These are phyloP conservation scores for Manis crassicaudata DNA, from an alignment of 2,797 vertebrate species.

Conservation along the genomic window DNA sequence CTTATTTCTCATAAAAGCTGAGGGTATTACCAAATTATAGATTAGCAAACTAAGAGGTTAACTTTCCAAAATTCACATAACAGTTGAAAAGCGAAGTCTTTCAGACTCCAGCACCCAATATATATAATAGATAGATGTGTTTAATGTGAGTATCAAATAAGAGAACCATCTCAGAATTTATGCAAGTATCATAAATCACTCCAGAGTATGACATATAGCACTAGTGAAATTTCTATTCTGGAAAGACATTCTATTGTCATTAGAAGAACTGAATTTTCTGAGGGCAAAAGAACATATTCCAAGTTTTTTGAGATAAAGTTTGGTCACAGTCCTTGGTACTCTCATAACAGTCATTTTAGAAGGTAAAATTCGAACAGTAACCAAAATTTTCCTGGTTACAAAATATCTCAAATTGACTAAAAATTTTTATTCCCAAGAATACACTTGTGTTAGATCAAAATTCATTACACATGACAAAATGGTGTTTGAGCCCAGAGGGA, in stretches of 20 bases:
- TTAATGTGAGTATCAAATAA: neutral
- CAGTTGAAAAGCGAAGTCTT: neutral
- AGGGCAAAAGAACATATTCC: neutral
- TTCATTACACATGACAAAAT: neutral
- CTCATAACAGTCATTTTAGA: neutral
- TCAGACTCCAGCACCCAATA: neutral
- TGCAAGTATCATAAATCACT: neutral
- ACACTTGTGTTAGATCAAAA: neutral
- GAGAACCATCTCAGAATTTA: neutral
- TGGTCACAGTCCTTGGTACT: neutral
- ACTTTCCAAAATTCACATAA: neutral
- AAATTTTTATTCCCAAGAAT: neutral
- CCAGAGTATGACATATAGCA: neutral
- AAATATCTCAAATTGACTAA: neutral
- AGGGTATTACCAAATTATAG: neutral
- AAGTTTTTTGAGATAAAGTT: neutral
- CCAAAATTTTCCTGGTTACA: neutral
- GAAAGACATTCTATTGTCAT: neutral
- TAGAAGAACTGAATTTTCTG: neutral
- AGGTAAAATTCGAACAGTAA: neutral
- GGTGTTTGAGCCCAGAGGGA: neutral
- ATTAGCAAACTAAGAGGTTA: neutral
- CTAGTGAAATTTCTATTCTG: neutral
- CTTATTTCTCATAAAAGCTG: neutral
- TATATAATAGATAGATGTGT: neutral